Evolutionary conservation across 2,888 invertebrate species (phyloP).

Genomic region (Ferdinandea cuprea): DNA sequence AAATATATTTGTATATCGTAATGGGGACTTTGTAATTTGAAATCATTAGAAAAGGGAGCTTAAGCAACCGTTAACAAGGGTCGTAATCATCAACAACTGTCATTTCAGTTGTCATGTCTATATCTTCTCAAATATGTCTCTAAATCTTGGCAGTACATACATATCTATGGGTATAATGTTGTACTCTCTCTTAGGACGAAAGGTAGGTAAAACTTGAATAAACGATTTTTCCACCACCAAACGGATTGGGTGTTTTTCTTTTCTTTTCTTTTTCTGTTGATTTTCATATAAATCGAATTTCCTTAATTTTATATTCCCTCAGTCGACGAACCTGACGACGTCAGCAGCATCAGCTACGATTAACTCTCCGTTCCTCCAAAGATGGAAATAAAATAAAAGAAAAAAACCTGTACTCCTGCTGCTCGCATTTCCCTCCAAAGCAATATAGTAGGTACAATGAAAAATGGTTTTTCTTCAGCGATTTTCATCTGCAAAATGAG

Average conservation of each 20-base stretch:
- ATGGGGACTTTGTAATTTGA: slow-evolving; percentile 19
- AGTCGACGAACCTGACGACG: slow-evolving; percentile 46
- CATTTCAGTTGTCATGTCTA: slow-evolving; percentile 25
- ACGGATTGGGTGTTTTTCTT: no score
- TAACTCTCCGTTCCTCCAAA: slow-evolving; percentile 20
- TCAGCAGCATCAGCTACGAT: slow-evolving; percentile 56
- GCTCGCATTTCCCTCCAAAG: slow-evolving; percentile 4
- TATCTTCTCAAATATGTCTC: no score
- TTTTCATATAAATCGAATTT: slow-evolving; percentile 79
- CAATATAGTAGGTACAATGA: slow-evolving; percentile 65
- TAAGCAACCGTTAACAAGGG: slow-evolving; percentile 36
- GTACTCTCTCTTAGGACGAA: not conserved
- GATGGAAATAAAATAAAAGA: not conserved
- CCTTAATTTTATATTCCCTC: slow-evolving; percentile 77
- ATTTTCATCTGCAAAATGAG: slow-evolving; percentile 55
- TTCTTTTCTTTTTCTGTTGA: slow-evolving; percentile 68
- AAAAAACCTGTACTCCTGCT: slow-evolving; percentile 43
- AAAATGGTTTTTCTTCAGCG: slow-evolving; percentile 65
- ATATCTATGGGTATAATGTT: not conserved
- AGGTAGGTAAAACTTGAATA: not conserved
- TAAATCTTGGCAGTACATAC: no score
- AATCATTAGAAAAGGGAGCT: slow-evolving; percentile 21
- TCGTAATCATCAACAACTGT: slow-evolving; percentile 27
- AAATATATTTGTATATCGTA: not conserved
- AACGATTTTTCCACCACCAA: slow-evolving; percentile 11